Evolutionary conservation across 2,113 vertebrate genomes (phyloP), one percentile per base, ranked within the genome.

Genomic region (Caloenas nicobarica): DNA sequence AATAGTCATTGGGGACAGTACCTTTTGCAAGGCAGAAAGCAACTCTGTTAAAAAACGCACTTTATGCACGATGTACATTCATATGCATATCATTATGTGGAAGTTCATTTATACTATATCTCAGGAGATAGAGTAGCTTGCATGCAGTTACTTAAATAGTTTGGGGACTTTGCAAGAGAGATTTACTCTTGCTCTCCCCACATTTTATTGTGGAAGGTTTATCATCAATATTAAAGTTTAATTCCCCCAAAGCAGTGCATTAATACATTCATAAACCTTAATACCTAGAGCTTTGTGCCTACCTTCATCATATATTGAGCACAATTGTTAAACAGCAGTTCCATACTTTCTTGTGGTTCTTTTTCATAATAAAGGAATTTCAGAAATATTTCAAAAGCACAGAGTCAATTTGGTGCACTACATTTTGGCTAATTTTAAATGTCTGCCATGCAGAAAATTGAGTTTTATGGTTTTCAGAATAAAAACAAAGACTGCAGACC

Each of bases 141-240:
- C 74, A 68, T 24, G 12, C 88, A 88, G 93, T 74, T 96, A 87
- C 95, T 96, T 95, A 95, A 98, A 74, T 51, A 85, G 90, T 96
- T 88, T 74, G 94, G 92, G 89, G 86, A 88, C 84, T 95, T 44
- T 12, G 74, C 89, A 96, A 86, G 51, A 91, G 76, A 97, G 93
- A 94, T 96, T 96, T 96, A 94, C 91, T 93, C 87, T 95, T 62
- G 46, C 91, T 96, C 93, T 91, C 73, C 84, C 87, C 80, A 91
- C 44, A 11, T 96, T 97, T 98, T 98, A 97, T 97, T 98, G 97
- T 91, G 89, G 96, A 85, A 97, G 97, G 92, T 97, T 97, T 98
- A 97, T 97, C 97, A 97, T 97, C 97, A 97, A 95, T 98, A 98
- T 98, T 98, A 97, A 98, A 97, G 77, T 97, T 98, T 97, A 98